A percentile compares a stretch with the other conserved stretches of the same genome.
phyloP scores from a whole-genome alignment of 2,888 invertebrate species.

The Fragum whitleyi region DNA sequence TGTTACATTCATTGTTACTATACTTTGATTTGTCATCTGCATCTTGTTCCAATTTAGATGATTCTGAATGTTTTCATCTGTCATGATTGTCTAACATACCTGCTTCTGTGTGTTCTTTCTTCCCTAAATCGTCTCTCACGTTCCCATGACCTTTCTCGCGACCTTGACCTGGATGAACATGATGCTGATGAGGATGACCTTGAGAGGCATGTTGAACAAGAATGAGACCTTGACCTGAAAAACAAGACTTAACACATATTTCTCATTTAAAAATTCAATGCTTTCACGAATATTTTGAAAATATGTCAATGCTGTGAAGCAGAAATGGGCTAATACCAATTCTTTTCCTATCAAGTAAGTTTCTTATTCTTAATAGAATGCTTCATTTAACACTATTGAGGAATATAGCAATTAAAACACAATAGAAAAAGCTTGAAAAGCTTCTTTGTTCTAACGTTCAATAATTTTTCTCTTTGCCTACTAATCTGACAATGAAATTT shows the following conservation, averaged over 20 bases:
- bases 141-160: slow-evolving; percentile 28
- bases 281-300: no score
- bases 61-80: background rate
- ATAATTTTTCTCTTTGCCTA: no score
- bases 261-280: background rate
- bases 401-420: no score
- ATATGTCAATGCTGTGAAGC: no score
- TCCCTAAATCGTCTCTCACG: slow-evolving; percentile 5
- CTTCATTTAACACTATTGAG: no score
- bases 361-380: no score
- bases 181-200: slow-evolving; percentile 25
- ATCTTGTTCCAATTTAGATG: background rate
- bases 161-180: slow-evolving; percentile 24
- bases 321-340: no score
- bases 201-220: slow-evolving; percentile 21
- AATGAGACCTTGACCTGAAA: slow-evolving; percentile 68
- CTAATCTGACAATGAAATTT: no score
- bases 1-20: no score
- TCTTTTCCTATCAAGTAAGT: no score
- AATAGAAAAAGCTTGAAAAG: no score
- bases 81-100: background rate
- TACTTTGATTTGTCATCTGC: background rate
- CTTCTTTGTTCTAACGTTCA: no score
- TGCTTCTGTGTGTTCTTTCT: slow-evolving; percentile 13
- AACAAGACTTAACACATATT: slow-evolving; percentile 6